These are phyloP conservation scores for Corbicula japonica DNA, from an alignment of 2,888 invertebrate species.

Conservation along the genomic window DNA sequence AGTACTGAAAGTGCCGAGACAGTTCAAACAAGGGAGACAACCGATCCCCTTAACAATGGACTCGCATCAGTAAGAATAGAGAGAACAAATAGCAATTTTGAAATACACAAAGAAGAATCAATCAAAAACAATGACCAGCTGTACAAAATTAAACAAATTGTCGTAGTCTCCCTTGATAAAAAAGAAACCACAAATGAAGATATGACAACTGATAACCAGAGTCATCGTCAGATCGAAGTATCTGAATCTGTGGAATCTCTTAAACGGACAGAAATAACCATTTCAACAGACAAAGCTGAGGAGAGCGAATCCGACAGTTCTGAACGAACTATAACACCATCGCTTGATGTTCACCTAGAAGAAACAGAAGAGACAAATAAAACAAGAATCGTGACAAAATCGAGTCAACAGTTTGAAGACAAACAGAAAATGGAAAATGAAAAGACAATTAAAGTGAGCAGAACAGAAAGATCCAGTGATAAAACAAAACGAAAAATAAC, in stretches of 20 bases:
- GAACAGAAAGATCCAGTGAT: no score
- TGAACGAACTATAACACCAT: constrained; percentile 41
- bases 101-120: constrained; percentile 56
- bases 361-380: neutral
- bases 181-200: neutral
- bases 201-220: neutral
- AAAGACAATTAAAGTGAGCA: no score
- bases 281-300: constrained; percentile 25
- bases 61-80: constrained; percentile 25
- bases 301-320: constrained; percentile 30
- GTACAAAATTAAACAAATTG: constrained; percentile 63
- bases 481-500: no score
- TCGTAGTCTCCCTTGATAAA: constrained; percentile 60
- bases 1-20: constrained; percentile 7
- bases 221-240: neutral
- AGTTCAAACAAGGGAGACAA: constrained; percentile 6
- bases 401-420: no score
- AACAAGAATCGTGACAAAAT: no score
- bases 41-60: constrained; percentile 25
- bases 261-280: constrained; percentile 19
- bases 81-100: constrained; percentile 45
- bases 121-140: constrained; percentile 50
- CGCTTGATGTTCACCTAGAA: constrained; percentile 31
- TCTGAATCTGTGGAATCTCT: constrained; percentile 26
- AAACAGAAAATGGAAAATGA: no score